Percentiles rank a stretch among this genome's conserved stretches.
Conservation (phyloP, 2,888 invertebrate species). For the Agrilus mali region DNA sequence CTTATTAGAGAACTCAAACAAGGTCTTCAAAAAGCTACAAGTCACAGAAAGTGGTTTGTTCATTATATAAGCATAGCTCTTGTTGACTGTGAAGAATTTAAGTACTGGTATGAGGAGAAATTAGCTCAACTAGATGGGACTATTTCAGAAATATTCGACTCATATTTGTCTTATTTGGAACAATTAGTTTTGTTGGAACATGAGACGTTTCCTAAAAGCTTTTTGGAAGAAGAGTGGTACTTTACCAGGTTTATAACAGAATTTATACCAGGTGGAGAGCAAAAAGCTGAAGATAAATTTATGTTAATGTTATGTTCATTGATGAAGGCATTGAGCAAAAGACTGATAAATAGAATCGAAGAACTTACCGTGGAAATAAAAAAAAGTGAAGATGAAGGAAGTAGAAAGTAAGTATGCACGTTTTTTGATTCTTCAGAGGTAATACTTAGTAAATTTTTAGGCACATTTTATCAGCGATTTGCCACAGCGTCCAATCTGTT, state of each 20-base stretch:
- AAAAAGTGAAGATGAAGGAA: conserved; percentile 25
- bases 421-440: conserved; percentile 20
- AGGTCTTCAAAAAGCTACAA: conserved; percentile 70
- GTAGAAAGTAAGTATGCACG: conserved; percentile 21
- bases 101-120: conserved; percentile 43
- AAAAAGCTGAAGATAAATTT: conserved; percentile 63
- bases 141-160: conserved; percentile 48
- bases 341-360: conserved; percentile 34
- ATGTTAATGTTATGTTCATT: conserved; percentile 42
- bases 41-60: conserved; percentile 66
- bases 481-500: conserved; percentile 66
- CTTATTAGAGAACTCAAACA: conserved; percentile 76
- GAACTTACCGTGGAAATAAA: conserved; percentile 26
- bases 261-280: conserved; percentile 63
- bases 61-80: conserved; percentile 49
- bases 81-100: conserved; percentile 35
- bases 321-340: conserved; percentile 35
- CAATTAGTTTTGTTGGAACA: conserved; percentile 66
- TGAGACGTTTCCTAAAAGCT: conserved; percentile 53
- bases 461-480: conserved; percentile 47
- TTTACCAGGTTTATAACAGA: conserved; percentile 69
- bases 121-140: conserved; percentile 65
- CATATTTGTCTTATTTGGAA: conserved; percentile 77
- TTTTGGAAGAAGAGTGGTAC: conserved; percentile 78
- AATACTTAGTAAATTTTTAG: conserved; percentile 27